These are phyloP conservation scores for Pseudomugil gertrudae DNA, from an alignment of 2,797 vertebrate genomes.

Conservation along the genomic window DNA sequence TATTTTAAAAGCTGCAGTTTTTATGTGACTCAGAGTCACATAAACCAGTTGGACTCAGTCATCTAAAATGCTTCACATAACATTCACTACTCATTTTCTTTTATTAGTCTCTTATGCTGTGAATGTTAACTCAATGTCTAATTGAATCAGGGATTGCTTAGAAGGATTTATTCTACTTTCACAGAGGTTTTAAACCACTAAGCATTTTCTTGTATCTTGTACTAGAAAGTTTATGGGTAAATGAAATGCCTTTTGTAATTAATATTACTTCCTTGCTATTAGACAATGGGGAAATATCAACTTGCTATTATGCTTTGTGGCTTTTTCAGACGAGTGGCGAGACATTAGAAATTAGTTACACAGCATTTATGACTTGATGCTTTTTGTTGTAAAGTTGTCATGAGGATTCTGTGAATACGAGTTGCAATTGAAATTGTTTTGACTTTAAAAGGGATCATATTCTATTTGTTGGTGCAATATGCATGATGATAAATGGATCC, in stretches of 20 bases:
- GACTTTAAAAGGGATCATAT: too few species aligned
- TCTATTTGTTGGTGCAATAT: not conserved
- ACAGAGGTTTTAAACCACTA: constrained; percentile 50
- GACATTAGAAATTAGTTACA: not conserved
- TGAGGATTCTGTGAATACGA: not conserved
- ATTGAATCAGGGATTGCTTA: constrained; percentile 61
- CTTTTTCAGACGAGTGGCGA: constrained; percentile 2
- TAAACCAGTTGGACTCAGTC: constrained; percentile 61
- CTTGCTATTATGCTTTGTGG: constrained; percentile 6
- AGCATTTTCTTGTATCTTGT: constrained; percentile 40
- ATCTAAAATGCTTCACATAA: constrained; percentile 73
- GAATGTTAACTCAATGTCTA: constrained; percentile 71
- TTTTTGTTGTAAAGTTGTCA: not conserved
- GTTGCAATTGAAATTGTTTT: not conserved
- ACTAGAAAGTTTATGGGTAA: constrained; percentile 50
- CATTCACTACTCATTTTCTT: constrained; percentile 62
- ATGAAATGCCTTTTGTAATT: constrained; percentile 57
- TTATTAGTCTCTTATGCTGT: constrained; percentile 73
- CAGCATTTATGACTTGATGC: not conserved
- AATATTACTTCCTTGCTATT: constrained; percentile 23
- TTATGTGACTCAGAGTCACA: constrained; percentile 66
- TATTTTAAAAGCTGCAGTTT: constrained; percentile 55
- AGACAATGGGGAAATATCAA: not conserved
- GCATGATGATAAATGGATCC: not conserved
- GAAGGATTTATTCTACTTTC: constrained; percentile 53